A percentile compares a stretch with the other conserved stretches of the same genome.
Evolutionary conservation across 2,888 invertebrate species (phyloP).

Genomic region (Sicus ferrugineus): DNA sequence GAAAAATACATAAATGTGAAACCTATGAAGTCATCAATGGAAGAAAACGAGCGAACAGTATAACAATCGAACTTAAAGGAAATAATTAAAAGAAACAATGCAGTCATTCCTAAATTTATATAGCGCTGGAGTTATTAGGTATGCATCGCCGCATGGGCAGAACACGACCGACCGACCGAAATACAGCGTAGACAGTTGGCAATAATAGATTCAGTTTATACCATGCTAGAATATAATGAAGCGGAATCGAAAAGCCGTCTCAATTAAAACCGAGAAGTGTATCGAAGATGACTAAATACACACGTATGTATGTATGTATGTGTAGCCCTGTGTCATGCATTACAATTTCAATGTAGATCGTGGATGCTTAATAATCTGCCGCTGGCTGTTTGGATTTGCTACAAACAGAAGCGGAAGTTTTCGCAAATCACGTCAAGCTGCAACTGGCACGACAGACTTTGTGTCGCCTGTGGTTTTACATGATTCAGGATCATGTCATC

Average conservation of each 20-base stretch:
- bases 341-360: constrained; percentile 5
- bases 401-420: constrained; percentile 14
- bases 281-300: constrained; percentile 14
- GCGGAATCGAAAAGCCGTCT: background rate
- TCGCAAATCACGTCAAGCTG: background rate
- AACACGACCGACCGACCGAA: background rate
- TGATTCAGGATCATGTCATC: too few species aligned
- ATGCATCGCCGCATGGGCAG: background rate
- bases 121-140: background rate
- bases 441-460: constrained; percentile 19
- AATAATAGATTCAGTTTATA: background rate
- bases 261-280: background rate
- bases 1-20: background rate
- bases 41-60: background rate
- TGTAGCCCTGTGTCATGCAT: constrained; percentile 4
- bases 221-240: background rate
- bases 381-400: background rate
- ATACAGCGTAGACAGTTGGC: background rate
- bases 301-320: background rate
- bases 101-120: constrained; percentile 13
- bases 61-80: background rate
- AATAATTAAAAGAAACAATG: background rate
- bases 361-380: background rate
- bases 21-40: constrained; percentile 11
- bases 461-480: constrained; percentile 20